These are phyloP conservation scores for Typhlichthys subterraneus DNA, from an alignment of 2,797 vertebrate species.

Conservation along the genomic window DNA sequence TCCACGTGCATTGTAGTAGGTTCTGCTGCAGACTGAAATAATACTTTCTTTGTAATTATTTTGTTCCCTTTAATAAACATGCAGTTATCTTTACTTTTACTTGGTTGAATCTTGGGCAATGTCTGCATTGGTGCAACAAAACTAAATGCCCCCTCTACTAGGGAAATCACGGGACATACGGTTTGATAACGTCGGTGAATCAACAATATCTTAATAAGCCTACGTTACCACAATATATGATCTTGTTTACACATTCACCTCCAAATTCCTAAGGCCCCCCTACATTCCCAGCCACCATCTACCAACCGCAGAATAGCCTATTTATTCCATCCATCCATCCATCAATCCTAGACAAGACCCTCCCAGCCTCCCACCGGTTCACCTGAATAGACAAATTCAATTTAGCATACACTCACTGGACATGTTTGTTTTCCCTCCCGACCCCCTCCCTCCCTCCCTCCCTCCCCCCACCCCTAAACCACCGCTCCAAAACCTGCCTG, in stretches of 20 bases:
- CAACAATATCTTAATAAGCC: too few relatives aligned
- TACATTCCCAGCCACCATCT: not conserved
- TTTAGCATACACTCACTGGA: slow-evolving; percentile 6
- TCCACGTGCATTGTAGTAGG: not conserved
- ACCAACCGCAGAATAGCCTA: not conserved
- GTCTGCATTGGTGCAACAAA: too few relatives aligned
- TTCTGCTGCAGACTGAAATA: too few relatives aligned
- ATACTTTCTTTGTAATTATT: too few relatives aligned
- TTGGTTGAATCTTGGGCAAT: too few relatives aligned
- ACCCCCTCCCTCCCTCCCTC: slow-evolving; percentile 5
- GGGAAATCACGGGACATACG: too few relatives aligned
- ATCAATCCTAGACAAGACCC: not conserved
- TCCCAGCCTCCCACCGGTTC: slow-evolving; percentile 29
- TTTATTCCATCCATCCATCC: slow-evolving; percentile 7
- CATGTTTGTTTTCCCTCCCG: slow-evolving; percentile 22
- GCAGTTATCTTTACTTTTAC: too few relatives aligned
- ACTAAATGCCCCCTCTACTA: too few relatives aligned
- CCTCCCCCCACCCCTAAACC: slow-evolving; percentile 10
- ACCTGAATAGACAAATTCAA: slow-evolving; percentile 31
- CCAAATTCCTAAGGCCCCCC: not conserved
- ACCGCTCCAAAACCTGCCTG: slow-evolving; percentile 19
- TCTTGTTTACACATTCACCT: slow-evolving; percentile 3
- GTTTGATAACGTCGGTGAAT: too few relatives aligned
- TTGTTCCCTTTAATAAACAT: too few relatives aligned
- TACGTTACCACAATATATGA: too few relatives aligned